Evolutionary conservation across 2,888 invertebrate species (phyloP).

Genomic region (Anarsia innoxiella): DNA sequence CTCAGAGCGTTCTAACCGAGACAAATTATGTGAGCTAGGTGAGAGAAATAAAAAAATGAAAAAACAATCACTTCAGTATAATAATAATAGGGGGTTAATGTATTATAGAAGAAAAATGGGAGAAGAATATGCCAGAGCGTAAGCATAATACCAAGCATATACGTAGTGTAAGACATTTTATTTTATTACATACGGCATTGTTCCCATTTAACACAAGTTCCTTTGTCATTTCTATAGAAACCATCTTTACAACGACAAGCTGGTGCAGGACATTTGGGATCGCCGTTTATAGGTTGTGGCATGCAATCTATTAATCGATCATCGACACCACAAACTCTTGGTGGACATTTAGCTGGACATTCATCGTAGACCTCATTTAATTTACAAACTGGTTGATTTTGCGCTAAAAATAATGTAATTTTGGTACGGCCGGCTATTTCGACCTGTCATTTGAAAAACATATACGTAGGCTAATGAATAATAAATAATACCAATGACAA

Average conservation of each 20-base stretch:
- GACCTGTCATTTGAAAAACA: no score
- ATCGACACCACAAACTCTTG: constrained; percentile 23
- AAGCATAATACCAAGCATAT: no score
- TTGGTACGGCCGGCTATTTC: no score
- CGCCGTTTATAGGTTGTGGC: constrained; percentile 2
- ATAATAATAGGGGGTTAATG: no score
- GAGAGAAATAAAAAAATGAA: background rate
- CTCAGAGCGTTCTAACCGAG: background rate
- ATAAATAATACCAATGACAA: no score
- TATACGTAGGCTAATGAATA: no score
- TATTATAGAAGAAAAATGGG: no score
- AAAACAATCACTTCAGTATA: no score
- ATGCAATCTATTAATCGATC: constrained; percentile 5
- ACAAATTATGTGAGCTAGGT: background rate
- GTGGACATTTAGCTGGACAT: constrained; percentile 26
- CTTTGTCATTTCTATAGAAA: constrained; percentile 6
- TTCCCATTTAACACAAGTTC: constrained; percentile 9
- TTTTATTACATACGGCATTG: constrained; percentile 6
- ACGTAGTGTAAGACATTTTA: no score
- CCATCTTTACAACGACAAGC: constrained; percentile 9
- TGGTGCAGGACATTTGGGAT: constrained; percentile 3
- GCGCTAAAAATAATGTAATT: constrained; percentile 2
- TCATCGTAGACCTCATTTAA: constrained; percentile 27
- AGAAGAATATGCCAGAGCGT: no score
- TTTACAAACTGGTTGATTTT: constrained; percentile 6